Conservation (phyloP, 2,888 invertebrate species). For the Netelia virgata region DNA sequence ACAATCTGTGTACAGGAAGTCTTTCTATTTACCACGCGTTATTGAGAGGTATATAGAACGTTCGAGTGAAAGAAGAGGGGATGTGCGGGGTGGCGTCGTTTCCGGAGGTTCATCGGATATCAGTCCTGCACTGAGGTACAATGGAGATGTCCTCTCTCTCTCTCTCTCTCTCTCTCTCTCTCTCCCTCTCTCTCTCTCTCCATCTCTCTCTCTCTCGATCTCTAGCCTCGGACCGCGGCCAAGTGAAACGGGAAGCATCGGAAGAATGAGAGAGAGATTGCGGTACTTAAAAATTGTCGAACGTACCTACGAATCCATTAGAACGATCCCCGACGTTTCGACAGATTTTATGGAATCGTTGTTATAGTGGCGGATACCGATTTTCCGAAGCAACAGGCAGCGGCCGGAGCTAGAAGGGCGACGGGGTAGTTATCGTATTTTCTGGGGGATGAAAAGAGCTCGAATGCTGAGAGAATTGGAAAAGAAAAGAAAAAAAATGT, state of each 20-base stretch:
- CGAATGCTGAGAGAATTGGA: too few species aligned
- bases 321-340: neutral
- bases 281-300: constrained; percentile 16
- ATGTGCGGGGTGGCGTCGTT: constrained; percentile 42
- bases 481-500: too few species aligned
- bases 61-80: constrained; percentile 1
- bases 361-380: neutral
- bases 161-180: too few species aligned
- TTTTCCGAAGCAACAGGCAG: constrained; percentile 14
- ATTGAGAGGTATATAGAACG: constrained; percentile 67
- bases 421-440: neutral
- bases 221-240: neutral
- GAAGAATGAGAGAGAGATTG: constrained; percentile 13
- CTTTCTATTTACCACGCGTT: constrained; percentile 73
- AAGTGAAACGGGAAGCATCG: neutral
- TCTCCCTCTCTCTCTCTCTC: too few species aligned
- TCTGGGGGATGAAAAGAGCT: too few species aligned
- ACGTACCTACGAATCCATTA: neutral
- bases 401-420: neutral
- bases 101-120: constrained; percentile 73
- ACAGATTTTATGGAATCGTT: constrained; percentile 2
- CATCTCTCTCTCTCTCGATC: too few species aligned
- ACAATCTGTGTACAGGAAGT: constrained; percentile 48
- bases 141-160: neutral
- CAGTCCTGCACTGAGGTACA: constrained; percentile 36